phyloP scores from a whole-genome alignment of 2,113 vertebrate genomes.

The Elgaria multicarinata region DNA sequence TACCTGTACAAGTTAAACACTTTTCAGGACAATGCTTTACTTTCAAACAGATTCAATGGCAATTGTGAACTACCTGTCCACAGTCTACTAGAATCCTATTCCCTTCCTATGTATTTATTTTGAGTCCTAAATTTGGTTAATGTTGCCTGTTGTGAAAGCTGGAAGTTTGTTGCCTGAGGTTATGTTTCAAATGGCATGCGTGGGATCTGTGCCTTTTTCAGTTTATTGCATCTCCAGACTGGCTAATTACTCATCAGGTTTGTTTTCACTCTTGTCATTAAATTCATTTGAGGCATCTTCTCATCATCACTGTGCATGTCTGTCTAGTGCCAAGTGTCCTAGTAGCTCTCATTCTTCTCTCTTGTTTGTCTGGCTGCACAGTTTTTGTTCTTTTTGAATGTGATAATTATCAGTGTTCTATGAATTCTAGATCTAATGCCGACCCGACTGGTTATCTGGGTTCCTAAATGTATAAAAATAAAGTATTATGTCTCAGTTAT shows the following conservation, averaged over 20 bases:
- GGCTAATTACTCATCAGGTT: background rate
- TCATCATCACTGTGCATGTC: slow-evolving; percentile 11
- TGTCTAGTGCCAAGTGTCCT: background rate
- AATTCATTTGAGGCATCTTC: slow-evolving; percentile 5
- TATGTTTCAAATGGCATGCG: slow-evolving; percentile 2
- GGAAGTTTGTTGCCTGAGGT: slow-evolving; percentile 1
- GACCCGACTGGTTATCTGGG: background rate
- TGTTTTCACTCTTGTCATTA: slow-evolving; percentile 29
- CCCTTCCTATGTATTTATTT: background rate
- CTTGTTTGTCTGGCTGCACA: background rate
- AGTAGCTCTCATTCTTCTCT: background rate
- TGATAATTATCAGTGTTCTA: background rate
- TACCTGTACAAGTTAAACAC: background rate
- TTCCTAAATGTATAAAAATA: slow-evolving; percentile 4
- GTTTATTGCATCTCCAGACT: background rate
- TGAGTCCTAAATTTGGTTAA: background rate
- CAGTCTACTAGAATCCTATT: no score
- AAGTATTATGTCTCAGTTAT: background rate
- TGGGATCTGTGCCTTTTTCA: background rate
- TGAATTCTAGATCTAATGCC: slow-evolving; percentile 1
- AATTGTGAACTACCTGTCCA: background rate
- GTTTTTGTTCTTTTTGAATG: background rate
- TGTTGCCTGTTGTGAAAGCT: background rate
- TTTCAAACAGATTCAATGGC: background rate
- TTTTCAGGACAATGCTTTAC: background rate